A percentile compares a stretch with the other conserved stretches of the same genome.
Conservation (phyloP, 2,888 invertebrate genomes). For the Mystacides longicornis region DNA sequence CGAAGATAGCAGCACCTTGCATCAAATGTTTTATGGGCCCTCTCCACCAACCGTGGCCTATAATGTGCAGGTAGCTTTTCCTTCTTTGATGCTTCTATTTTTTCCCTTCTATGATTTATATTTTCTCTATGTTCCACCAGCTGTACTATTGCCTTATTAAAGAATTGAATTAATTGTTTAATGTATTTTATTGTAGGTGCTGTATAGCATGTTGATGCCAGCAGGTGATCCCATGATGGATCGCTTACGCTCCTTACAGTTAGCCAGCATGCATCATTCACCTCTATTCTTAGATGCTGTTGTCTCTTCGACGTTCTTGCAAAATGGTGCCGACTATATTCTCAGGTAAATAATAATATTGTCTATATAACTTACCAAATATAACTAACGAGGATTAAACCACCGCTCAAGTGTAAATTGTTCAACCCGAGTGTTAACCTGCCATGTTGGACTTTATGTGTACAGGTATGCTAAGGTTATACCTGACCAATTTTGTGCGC, state of each 20-base stretch:
- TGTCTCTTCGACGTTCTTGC: conserved; percentile 45
- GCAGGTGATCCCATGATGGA: conserved; percentile 75
- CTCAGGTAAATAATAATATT: conserved; percentile 39
- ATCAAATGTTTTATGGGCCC: conserved; percentile 44
- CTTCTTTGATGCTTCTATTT: background rate
- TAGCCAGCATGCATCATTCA: conserved; percentile 54
- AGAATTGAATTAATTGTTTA: no score
- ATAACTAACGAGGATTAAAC: no score
- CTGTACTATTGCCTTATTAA: background rate
- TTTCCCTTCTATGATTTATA: background rate
- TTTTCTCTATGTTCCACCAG: background rate
- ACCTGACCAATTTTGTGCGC: no score
- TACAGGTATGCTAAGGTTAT: no score
- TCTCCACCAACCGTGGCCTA: conserved; percentile 46
- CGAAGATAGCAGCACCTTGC: conserved; percentile 40
- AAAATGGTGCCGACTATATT: conserved; percentile 43
- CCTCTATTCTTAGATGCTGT: conserved; percentile 44
- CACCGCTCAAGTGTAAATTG: no score
- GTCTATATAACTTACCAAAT: no score
- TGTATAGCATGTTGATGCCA: conserved; percentile 89
- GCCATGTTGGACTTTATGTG: no score
- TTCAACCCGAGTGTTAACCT: no score
- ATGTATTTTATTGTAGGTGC: conserved; percentile 43
- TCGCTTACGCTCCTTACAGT: conserved; percentile 50
- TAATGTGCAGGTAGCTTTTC: conserved; percentile 38